Conservation (phyloP, 2,888 invertebrate genomes). For the Spodoptera exigua region DNA sequence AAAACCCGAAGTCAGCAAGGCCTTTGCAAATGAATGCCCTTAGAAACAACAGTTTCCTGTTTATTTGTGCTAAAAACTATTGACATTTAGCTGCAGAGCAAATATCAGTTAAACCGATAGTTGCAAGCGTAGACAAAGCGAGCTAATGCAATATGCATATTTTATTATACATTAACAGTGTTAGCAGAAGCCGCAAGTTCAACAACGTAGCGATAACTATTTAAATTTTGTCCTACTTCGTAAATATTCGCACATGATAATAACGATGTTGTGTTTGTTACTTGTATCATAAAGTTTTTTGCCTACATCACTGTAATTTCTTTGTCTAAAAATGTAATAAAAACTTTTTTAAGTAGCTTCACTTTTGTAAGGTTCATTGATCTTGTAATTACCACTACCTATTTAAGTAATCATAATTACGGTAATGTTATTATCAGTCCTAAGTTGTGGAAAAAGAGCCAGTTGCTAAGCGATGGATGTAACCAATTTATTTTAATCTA, state of each 20-base stretch:
- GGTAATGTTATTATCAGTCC: no score
- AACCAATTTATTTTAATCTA: no score
- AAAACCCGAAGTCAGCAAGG: no score
- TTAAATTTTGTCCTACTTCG: conserved; percentile 70
- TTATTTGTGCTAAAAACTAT: conserved; percentile 30
- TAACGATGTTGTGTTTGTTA: conserved; percentile 42
- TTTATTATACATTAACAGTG: conserved; percentile 52
- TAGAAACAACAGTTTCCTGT: conserved; percentile 19
- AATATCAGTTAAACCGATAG: conserved; percentile 31
- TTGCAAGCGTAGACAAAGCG: conserved; percentile 51
- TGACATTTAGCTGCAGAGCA: conserved; percentile 47
- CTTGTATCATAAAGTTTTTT: conserved; percentile 18
- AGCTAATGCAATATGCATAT: conserved; percentile 56
- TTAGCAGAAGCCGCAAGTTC: conserved; percentile 54
- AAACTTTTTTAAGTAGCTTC: no score
- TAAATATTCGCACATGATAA: conserved; percentile 49
- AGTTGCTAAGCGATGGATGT: no score
- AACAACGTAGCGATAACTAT: conserved; percentile 65
- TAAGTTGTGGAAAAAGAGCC: no score
- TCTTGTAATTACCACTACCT: no score
- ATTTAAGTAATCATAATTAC: no score
- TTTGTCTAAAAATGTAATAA: not conserved
- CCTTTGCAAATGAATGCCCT: conserved; percentile 5
- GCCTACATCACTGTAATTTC: not conserved
- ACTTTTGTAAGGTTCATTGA: no score